Percentiles rank a stretch among this genome's conserved stretches.
Conservation (phyloP, 23 tunicate genomes). For the Botrylloides violaceus region DNA sequence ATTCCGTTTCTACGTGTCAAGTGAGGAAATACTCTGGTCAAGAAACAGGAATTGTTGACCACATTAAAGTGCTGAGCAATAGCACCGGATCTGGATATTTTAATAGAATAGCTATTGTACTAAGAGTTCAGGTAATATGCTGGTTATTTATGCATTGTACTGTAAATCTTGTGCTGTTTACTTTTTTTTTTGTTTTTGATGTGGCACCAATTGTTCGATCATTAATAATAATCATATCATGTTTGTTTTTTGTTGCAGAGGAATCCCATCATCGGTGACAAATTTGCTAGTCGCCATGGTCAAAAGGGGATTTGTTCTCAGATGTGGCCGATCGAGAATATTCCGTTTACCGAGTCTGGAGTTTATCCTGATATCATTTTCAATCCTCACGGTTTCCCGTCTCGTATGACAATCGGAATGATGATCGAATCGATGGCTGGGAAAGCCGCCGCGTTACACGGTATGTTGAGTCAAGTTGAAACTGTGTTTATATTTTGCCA, state of each 20-base stretch:
- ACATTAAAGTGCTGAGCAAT: constrained; percentile 41
- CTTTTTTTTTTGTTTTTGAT: too few relatives aligned
- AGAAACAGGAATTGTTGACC: constrained; percentile 73
- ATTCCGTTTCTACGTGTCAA: constrained; percentile 27
- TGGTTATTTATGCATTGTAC: neutral
- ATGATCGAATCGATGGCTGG: constrained; percentile 99
- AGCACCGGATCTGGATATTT: constrained; percentile 36
- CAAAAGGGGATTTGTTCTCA: constrained; percentile 97
- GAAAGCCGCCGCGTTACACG: constrained; percentile 73
- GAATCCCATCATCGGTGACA: constrained; percentile 93
- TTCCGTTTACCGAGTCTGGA: constrained; percentile 95
- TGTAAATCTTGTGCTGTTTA: too few relatives aligned
- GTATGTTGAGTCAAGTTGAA: constrained; percentile 16
- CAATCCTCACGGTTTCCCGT: constrained; percentile 99
- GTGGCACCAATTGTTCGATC: too few relatives aligned
- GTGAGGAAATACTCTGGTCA: constrained; percentile 37
- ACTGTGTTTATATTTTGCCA: neutral
- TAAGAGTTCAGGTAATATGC: constrained; percentile 29
- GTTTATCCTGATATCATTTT: constrained; percentile 91
- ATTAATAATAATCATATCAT: too few relatives aligned
- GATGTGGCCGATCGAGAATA: constrained; percentile 67
- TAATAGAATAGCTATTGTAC: constrained; percentile 39
- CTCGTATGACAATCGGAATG: constrained; percentile 99
- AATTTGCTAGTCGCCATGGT: constrained; percentile 93
- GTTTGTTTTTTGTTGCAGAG: constrained; percentile 4